Percentiles rank a stretch among this genome's conserved stretches.
Conservation (phyloP, 2,888 invertebrate species). For the Acrobeloides nanus region DNA sequence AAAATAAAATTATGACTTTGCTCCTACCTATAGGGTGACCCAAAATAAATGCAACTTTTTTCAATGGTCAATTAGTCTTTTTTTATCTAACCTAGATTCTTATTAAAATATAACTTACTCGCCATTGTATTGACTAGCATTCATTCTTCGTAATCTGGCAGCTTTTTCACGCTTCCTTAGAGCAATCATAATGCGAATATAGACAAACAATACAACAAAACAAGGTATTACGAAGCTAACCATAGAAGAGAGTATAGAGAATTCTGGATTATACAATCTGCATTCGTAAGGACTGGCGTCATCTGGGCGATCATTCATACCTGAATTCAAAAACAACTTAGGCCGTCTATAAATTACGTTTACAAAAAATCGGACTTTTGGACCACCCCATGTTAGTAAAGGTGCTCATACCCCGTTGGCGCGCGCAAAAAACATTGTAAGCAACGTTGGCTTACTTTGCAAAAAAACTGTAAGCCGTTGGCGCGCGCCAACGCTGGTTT, state of each 20-base stretch:
- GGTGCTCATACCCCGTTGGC: too few relatives aligned
- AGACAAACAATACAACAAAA: slow-evolving; percentile 57
- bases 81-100: neutral
- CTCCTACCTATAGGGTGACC: too few relatives aligned
- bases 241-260: slow-evolving; percentile 57
- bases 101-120: slow-evolving; percentile 10
- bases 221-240: slow-evolving; percentile 57
- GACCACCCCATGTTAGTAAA: too few relatives aligned
- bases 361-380: slow-evolving; percentile 3
- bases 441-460: too few relatives aligned
- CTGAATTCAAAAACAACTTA: slow-evolving; percentile 21
- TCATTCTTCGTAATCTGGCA: slow-evolving; percentile 30
- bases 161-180: slow-evolving; percentile 49
- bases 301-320: slow-evolving; percentile 43
- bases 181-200: slow-evolving; percentile 45
- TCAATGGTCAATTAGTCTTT: neutral
- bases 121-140: slow-evolving; percentile 17
- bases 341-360: neutral
- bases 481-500: too few relatives aligned
- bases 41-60: too few relatives aligned
- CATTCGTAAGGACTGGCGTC: slow-evolving; percentile 52
- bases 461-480: too few relatives aligned
- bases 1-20: too few relatives aligned
- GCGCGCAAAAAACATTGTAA: too few relatives aligned
- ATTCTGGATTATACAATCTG: slow-evolving; percentile 59